Evolutionary conservation across 2,888 invertebrate genomes (phyloP), one percentile per base, ranked within the genome.

Genomic region (Melieria omissa): DNA sequence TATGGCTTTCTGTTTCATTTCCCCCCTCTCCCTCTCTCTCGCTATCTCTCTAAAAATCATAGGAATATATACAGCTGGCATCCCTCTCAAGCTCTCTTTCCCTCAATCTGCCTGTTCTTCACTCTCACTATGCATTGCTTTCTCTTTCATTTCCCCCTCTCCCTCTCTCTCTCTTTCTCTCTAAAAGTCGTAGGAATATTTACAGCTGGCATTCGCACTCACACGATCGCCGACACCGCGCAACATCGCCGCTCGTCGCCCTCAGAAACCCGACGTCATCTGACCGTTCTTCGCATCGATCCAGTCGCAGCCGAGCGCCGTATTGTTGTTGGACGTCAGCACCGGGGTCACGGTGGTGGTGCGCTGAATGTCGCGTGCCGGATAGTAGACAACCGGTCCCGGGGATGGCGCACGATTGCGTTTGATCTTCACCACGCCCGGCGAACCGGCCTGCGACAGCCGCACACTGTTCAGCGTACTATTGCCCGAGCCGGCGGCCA

Each of bases 371-470:
- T 87, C 86, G 8, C 87, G 79, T 12, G 87, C 87, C 41, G 88
- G 88, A 81, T 88, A 88, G 73, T 88, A 88, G 7, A 88, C 88
- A 49, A 87, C 85, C 0, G 88, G 88, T 0, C 88, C 88, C 0
- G 88, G 88, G 1, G 88, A 88, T 0, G 88, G 88, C 0, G 88
- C 88, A 0, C 88, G 81, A 63, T 85, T 85, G 6, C 88, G 83
- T 70, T 87, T 85, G 65, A 86, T 85, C 65, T 86, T 84, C 7
- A 84, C 76, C 0, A 83, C 78, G 8, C 83, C 84, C 42, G 84
- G 81, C 0, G 82, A 81, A 0, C 83, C 83, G 71, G 80, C 79
- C 8, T 79, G 77, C 55, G 80, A 79, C 52, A 87, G 78, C 10
- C 88, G 85, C 0, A 88, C 83, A 74, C 83, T 87, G 64, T 84